These are phyloP conservation scores for Urocolius indicus DNA, from an alignment of 2,113 vertebrate genomes.

Conservation along the genomic window DNA sequence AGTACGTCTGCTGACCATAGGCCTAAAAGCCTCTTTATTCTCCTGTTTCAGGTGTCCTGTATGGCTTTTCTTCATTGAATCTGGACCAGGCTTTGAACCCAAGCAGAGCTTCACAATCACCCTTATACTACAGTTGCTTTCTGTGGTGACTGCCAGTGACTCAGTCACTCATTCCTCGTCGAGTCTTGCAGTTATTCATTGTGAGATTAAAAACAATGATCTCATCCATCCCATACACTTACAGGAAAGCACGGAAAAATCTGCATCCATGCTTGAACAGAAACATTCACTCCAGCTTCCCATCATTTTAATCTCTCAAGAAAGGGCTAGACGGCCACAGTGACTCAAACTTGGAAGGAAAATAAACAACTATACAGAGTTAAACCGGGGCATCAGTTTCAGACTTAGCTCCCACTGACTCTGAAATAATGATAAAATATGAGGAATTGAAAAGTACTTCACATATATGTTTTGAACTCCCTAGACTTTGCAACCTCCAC, in stretches of 20 bases:
- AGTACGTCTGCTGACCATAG: not conserved
- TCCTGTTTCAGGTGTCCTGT: not conserved
- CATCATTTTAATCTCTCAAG: conserved; percentile 2
- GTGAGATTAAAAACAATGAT: not conserved
- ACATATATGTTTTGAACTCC: conserved; percentile 32
- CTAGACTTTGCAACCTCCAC: not conserved
- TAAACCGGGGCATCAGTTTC: not conserved
- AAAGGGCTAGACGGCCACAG: not conserved
- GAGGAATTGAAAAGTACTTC: conserved; percentile 35
- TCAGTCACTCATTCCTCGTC: not conserved
- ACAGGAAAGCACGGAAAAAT: not conserved
- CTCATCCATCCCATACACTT: not conserved
- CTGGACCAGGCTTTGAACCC: not conserved
- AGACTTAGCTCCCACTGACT: conserved; percentile 12
- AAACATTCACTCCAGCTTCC: not conserved
- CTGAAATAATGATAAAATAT: conserved; percentile 31
- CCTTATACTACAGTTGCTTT: not conserved
- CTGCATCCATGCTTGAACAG: not conserved
- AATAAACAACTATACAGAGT: not conserved
- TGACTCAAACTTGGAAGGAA: conserved; percentile 35
- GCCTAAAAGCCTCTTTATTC: not conserved
- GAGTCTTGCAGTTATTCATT: not conserved
- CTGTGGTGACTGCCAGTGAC: not conserved
- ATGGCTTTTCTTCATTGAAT: not conserved
- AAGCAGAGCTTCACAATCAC: not conserved